Evolutionary conservation across 2,888 invertebrate species (phyloP), one percentile per base, ranked within the genome.

Genomic region (Pseudococcus viburni): DNA sequence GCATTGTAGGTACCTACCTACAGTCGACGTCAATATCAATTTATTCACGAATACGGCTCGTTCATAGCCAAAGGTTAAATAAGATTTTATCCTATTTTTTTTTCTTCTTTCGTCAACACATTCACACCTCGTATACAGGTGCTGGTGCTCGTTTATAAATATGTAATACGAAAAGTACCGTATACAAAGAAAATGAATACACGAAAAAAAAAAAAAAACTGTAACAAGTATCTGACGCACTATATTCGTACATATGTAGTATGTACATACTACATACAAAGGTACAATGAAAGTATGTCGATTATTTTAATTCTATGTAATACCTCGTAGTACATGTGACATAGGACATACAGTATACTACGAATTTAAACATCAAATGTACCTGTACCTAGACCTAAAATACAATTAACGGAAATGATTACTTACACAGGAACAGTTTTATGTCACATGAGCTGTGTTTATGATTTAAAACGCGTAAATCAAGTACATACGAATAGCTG

Each of bases 351-450:
- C 51, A 51, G 51, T 15, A 51, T 15, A 51, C 4, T 12, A 15
- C 12, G 51, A 15, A 51, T 17, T 17, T 17, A 46, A 15, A 55
- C 17, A 15, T 55, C 26, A 19, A 6, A 3, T 19, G 59, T 59
- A 59, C 59, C 26, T 33, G 59, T 59, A 59, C 59, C 26, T 33
- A 33, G 26, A 59, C 6, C 59, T 19, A 19, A n/a, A 59, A 59
- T 59, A 59, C 59, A 59, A 59, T 59, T 59, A 59, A 19, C 59
- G 59, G 59, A 59, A 59, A 59, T 59, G 19, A 59, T 59, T 19
- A 59, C 5, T 59, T 8, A 17, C 17, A 59, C 19, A 59, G 19
- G 59, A 59, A 59, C 6, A 19, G n/a, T 59, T 59, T 59, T 6
- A 59, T 59, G 19, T 59, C 59, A 59, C 19, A 59, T 9, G 59